A percentile compares a stretch with the other conserved stretches of the same genome.
phyloP scores from a whole-genome alignment of 2,797 vertebrate species.

The Gallirallus australis region DNA sequence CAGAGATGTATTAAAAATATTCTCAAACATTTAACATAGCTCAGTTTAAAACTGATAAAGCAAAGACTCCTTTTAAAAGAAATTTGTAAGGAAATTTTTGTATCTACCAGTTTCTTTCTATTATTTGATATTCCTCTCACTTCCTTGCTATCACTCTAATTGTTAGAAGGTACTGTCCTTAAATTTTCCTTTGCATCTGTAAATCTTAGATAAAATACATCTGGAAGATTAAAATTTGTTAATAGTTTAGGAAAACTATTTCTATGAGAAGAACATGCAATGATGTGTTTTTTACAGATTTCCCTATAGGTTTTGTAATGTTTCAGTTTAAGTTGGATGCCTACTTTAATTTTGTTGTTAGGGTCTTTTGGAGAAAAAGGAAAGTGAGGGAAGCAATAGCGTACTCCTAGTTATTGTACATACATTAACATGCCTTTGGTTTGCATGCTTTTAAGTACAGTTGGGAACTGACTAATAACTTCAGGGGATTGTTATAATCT shows the following conservation, averaged over 20 bases:
- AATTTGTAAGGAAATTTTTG: neutral
- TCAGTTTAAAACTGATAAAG: neutral
- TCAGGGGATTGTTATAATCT: neutral
- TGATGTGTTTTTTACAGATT: neutral
- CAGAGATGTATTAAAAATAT: neutral
- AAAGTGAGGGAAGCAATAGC: neutral
- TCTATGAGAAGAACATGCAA: neutral
- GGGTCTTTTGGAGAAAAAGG: neutral
- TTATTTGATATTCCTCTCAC: neutral
- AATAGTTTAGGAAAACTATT: neutral
- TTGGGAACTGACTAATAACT: neutral
- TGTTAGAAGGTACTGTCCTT: neutral
- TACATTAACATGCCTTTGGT: neutral
- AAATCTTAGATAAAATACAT: neutral
- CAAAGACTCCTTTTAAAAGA: neutral
- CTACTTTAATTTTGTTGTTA: neutral
- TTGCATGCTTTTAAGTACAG: neutral
- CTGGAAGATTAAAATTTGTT: neutral
- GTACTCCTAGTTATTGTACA: neutral
- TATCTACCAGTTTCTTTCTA: neutral
- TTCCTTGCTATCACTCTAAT: neutral
- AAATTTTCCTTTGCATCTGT: neutral
- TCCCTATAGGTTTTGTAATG: neutral
- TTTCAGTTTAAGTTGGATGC: neutral
- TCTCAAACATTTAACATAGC: neutral